Base-by-base conservation (phyloP, 2,888 invertebrate genomes). In the Eupsilia transversa region DNA sequence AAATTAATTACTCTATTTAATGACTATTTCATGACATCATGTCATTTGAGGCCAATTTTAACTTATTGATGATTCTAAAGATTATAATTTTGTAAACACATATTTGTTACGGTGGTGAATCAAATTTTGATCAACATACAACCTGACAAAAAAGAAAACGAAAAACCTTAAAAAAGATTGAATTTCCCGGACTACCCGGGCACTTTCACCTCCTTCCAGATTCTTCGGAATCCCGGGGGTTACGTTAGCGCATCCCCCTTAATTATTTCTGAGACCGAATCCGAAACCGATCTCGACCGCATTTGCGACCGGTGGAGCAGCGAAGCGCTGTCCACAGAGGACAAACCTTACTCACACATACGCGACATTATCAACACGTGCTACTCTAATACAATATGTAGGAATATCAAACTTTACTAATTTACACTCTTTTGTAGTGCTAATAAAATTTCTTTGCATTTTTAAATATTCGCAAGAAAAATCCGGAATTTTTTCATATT, bases 241-340 rank as follows among this genome's bases (percentile, higher is more conserved):
- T n/a, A 54, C 6, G 9, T 30, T 56, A 56, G 56, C 9, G 30
- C 20, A n/a, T 30, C 27, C 27, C 30, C 20, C 5, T 33, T 10
- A 49, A 80, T 80, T 60, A 80, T 68, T 59, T 49, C 23, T 57
- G 61, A 41, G 30, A 57, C 33, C n/a, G n/a, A 33, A 10, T n/a
- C 33, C 54, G 35, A n/a, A n/a, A n/a, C n/a, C n/a, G 66, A 46
- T 70, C 17, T 49, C n/a, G n/a, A n/a, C n/a, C n/a, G 46, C 46
- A 20, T 23, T 23, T 9, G 46, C 52, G 41, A n/a, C 52, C 27
- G 38, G 10, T 4, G 23, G 20, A 49, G 46, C 72, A 57, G 41
- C 49, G 17, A 20, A n/a, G 57, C 14, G 9, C n/a, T 33, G 10
- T 65, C 65, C 64, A 60, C 17, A 7, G 46, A 30, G 56, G 41